A percentile compares a stretch with the other conserved stretches of the same genome.
Evolutionary conservation across 2,797 vertebrate genomes (phyloP).

Genomic region (Aplochiton taeniatus): DNA sequence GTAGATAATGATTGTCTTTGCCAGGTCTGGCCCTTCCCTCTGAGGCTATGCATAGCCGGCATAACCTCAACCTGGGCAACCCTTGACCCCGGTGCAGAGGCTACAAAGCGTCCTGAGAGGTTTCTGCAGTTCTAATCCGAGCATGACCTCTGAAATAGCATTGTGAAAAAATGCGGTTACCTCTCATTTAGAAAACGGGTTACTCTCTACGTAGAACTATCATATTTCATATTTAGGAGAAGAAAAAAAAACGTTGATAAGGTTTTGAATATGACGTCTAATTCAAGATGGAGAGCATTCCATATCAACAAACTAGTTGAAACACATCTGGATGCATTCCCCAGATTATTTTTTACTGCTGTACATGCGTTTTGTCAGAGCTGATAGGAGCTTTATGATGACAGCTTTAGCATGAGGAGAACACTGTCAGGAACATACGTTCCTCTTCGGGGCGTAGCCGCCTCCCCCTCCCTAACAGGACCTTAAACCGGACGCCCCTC

Average conservation of each 20-base stretch:
- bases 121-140: neutral
- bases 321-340: conserved; percentile 16
- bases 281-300: neutral
- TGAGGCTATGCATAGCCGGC: neutral
- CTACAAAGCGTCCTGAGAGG: neutral
- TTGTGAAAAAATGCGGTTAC: too few relatives aligned
- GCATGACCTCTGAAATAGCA: neutral
- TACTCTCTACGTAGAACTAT: too few relatives aligned
- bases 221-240: too few relatives aligned
- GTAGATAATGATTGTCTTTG: conserved; percentile 18
- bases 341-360: neutral
- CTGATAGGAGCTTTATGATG: conserved; percentile 32
- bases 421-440: conserved; percentile 33
- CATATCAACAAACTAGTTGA: neutral
- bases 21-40: neutral
- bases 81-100: too few relatives aligned
- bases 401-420: conserved; percentile 26
- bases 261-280: too few relatives aligned
- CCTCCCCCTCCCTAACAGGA: conserved; percentile 30
- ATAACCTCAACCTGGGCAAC: too few relatives aligned
- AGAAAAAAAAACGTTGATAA: too few relatives aligned
- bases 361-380: neutral
- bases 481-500: neutral
- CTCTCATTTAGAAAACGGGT: too few relatives aligned
- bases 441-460: conserved; percentile 44